phyloP scores from a whole-genome alignment of 1,140 invertebrate species.

The Stenopsyche tienmushanensis region DNA sequence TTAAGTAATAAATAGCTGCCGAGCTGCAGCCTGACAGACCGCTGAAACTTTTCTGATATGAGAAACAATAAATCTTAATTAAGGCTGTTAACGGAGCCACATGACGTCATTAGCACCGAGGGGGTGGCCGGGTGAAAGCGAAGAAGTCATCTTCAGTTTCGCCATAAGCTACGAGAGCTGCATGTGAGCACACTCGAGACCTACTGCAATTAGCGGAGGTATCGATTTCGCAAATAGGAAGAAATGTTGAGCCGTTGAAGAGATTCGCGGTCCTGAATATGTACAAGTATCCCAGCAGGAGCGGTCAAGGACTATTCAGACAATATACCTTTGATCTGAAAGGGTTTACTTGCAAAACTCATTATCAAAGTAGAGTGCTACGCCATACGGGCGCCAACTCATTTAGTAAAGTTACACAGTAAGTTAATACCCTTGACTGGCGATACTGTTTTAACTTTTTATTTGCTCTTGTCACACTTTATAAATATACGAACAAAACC shows the following conservation, averaged over 20 bases:
- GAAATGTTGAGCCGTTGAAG: no score
- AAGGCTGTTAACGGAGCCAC: conserved; percentile 33
- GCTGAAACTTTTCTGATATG: conserved; percentile 40
- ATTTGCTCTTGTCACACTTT: conserved; percentile 6
- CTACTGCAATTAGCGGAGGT: no score
- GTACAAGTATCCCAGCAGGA: no score
- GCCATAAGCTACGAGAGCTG: no score
- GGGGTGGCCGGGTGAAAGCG: no score
- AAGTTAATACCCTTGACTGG: conserved; percentile 32
- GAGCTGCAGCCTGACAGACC: conserved; percentile 36
- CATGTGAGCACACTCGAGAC: no score
- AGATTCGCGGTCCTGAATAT: no score
- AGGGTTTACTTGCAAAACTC: conserved; percentile 28
- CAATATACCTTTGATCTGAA: conserved; percentile 20
- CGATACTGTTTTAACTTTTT: conserved; percentile 21
- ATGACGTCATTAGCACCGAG: conserved; percentile 31
- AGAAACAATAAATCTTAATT: conserved; percentile 41
- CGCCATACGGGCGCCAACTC: conserved; percentile 11
- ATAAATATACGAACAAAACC: background rate
- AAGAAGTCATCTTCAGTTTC: no score
- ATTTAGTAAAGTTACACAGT: conserved; percentile 23
- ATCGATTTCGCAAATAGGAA: no score
- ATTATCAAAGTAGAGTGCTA: conserved; percentile 25
- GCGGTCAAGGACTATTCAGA: background rate
- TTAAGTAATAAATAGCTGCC: conserved; percentile 36